These are phyloP conservation scores for Ditylenchus weischeri DNA, from an alignment of 2,888 invertebrate genomes.

Conservation along the genomic window DNA sequence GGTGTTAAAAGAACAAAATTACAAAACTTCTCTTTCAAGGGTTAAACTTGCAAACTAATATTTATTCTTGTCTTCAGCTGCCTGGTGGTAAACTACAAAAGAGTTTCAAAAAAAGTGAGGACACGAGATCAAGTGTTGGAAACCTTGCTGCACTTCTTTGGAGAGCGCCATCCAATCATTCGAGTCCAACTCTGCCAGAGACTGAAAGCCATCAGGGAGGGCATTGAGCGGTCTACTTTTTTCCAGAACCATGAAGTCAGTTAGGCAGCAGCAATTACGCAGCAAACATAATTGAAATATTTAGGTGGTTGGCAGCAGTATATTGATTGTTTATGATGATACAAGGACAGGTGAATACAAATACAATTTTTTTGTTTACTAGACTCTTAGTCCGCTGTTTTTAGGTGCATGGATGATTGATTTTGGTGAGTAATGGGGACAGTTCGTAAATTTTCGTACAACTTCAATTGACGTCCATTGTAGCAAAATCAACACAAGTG, in stretches of 20 bases:
- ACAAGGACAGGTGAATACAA: constrained; percentile 62
- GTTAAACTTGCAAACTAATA: not conserved
- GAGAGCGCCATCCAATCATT: constrained; percentile 50
- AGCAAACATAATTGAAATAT: constrained; percentile 27
- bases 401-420: constrained; percentile 94
- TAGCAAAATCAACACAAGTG: constrained; percentile 78
- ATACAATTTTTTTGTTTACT: too few species aligned
- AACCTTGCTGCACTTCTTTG: constrained; percentile 49
- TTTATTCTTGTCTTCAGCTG: constrained; percentile 25
- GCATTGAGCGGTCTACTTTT: constrained; percentile 81
- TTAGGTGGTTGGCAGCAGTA: constrained; percentile 82
- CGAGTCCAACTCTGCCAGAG: constrained; percentile 69
- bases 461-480: not conserved
- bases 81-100: constrained; percentile 62
- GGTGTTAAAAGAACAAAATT: too few species aligned
- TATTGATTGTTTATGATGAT: constrained; percentile 87
- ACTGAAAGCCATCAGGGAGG: constrained; percentile 73
- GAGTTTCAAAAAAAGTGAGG: constrained; percentile 81
- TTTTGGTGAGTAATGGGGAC: constrained; percentile 64
- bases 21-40: too few species aligned
- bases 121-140: constrained; percentile 68
- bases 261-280: not conserved
- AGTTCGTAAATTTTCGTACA: not conserved
- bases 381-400: constrained; percentile 15
- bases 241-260: constrained; percentile 80